These are phyloP conservation scores for Limnephilus auricula DNA, from an alignment of 2,888 invertebrate genomes.

Conservation along the genomic window DNA sequence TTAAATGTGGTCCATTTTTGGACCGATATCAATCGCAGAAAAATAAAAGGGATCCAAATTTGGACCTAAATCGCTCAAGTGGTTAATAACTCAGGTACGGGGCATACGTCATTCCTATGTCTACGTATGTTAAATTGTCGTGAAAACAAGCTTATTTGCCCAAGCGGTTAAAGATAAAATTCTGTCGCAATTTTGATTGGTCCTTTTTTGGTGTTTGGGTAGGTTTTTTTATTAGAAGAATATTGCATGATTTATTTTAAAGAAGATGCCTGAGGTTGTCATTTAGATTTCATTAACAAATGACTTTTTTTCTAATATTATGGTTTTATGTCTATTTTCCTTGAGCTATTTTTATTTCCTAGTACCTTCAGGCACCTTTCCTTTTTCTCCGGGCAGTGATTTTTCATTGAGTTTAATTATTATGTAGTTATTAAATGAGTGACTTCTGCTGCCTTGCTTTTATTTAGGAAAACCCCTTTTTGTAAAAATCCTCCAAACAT, in stretches of 20 bases:
- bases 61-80: too few relatives aligned
- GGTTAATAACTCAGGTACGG: too few relatives aligned
- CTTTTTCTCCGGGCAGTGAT: neutral
- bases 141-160: too few relatives aligned
- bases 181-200: neutral
- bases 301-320: neutral
- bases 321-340: neutral
- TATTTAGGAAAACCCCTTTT: neutral
- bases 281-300: neutral
- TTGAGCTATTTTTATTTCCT: neutral
- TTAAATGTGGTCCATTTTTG: too few relatives aligned
- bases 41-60: too few relatives aligned
- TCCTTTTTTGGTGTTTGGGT: slow-evolving; percentile 21
- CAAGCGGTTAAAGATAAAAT: too few relatives aligned
- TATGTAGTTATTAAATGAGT: neutral
- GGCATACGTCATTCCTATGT: too few relatives aligned
- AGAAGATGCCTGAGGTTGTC: neutral
- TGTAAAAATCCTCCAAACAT: neutral
- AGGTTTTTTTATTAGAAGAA: slow-evolving; percentile 16
- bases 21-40: too few relatives aligned
- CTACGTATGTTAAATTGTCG: too few relatives aligned
- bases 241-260: slow-evolving; percentile 21
- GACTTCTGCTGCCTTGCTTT: neutral
- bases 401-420: neutral
- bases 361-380: neutral